Evolutionary conservation across 2,113 vertebrate genomes (phyloP).

Genomic region (Oncorhynchus keta): DNA sequence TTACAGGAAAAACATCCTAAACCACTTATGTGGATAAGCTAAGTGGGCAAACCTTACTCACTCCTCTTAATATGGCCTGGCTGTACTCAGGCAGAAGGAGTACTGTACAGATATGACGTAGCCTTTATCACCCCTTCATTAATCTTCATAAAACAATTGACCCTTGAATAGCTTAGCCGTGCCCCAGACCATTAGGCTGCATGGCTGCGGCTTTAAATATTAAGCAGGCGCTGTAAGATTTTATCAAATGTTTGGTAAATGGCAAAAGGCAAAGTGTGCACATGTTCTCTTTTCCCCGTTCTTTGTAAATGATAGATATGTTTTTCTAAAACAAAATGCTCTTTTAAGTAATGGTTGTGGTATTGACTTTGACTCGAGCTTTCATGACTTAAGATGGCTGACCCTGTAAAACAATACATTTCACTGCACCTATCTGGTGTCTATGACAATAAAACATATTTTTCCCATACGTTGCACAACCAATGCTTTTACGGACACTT

Average conservation of each 20-base stretch:
- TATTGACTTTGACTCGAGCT: conserved; percentile 55
- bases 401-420: no score
- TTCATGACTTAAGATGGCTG: conserved; percentile 57
- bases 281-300: conserved; percentile 34
- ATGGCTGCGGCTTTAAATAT: conserved; percentile 73
- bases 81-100: conserved; percentile 57
- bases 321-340: conserved; percentile 65
- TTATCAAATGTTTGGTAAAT: conserved; percentile 75
- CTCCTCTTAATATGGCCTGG: conserved; percentile 65
- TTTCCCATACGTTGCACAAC: conserved; percentile 25
- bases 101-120: conserved; percentile 67
- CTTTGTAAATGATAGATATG: conserved; percentile 68
- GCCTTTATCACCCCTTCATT: conserved; percentile 70
- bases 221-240: conserved; percentile 74
- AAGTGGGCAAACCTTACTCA: conserved; percentile 65
- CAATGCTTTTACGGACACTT: conserved; percentile 27
- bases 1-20: conserved; percentile 69
- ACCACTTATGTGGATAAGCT: conserved; percentile 69
- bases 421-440: no score
- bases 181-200: conserved; percentile 68
- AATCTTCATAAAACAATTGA: conserved; percentile 79
- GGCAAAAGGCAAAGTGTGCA: conserved; percentile 48
- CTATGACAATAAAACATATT: no score
- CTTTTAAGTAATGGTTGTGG: conserved; percentile 59
- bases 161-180: conserved; percentile 74